phyloP scores from a whole-genome alignment of 2,113 vertebrate species.

The Toxostoma redivivum region DNA sequence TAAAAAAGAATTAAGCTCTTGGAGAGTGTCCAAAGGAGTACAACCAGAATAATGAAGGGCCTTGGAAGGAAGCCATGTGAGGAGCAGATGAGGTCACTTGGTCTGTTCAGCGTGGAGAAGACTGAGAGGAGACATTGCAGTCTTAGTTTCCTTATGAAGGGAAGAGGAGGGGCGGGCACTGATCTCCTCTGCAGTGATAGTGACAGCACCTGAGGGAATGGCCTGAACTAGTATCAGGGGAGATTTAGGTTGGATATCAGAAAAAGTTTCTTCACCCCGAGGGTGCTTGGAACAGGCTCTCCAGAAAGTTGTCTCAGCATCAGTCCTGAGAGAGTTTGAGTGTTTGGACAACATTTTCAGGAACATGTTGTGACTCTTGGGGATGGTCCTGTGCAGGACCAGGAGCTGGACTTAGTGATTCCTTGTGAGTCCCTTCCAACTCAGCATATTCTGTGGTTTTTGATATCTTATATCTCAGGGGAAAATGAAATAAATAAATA shows the following conservation, averaged over 20 bases:
- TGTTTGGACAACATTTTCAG: background rate
- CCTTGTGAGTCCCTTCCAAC: background rate
- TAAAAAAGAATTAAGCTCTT: background rate
- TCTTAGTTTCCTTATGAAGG: background rate
- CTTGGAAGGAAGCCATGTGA: background rate
- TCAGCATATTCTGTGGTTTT: background rate
- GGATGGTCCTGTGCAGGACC: background rate
- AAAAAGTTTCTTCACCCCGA: background rate
- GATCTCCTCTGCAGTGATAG: background rate
- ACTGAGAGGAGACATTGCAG: too few relatives aligned
- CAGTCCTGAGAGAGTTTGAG: background rate
- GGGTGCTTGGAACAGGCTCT: background rate
- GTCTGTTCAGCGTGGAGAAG: background rate
- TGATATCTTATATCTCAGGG: background rate
- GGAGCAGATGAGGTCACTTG: background rate
- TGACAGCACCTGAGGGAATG: background rate
- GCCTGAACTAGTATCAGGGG: too few relatives aligned
- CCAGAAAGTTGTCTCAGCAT: background rate
- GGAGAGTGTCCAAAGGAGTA: background rate
- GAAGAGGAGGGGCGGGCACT: background rate
- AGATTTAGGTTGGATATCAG: background rate
- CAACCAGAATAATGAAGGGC: fast-evolving
- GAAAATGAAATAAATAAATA: background rate
- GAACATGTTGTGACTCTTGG: background rate
- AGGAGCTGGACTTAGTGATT: background rate